Conservation (phyloP, 2,888 invertebrate species). For the Phlogophora meticulosa region DNA sequence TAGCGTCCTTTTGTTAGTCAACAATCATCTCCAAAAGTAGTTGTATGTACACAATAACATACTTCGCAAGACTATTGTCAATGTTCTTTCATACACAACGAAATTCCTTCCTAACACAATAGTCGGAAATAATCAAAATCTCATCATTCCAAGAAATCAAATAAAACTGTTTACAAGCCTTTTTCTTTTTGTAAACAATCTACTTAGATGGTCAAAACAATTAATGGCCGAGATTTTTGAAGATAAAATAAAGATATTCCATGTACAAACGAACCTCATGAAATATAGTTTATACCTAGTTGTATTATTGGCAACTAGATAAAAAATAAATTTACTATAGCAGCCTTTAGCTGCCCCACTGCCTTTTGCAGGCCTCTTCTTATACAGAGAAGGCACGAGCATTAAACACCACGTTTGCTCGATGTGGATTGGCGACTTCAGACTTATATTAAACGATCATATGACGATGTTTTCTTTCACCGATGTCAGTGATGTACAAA, state of each 20-base stretch:
- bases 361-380: too few relatives aligned
- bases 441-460: too few relatives aligned
- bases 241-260: slow-evolving; percentile 66
- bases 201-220: slow-evolving; percentile 26
- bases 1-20: slow-evolving; percentile 32
- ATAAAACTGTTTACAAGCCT: slow-evolving; percentile 57
- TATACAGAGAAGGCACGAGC: too few relatives aligned
- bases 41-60: slow-evolving; percentile 23
- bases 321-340: too few relatives aligned
- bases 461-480: too few relatives aligned
- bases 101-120: slow-evolving; percentile 59
- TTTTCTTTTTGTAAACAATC: slow-evolving; percentile 20
- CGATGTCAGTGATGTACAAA: too few relatives aligned
- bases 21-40: slow-evolving; percentile 21
- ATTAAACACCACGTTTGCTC: too few relatives aligned
- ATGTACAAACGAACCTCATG: slow-evolving; percentile 76
- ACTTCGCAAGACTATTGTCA: slow-evolving; percentile 47
- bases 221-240: slow-evolving; percentile 5
- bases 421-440: too few relatives aligned
- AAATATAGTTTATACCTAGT: too few relatives aligned
- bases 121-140: slow-evolving; percentile 61
- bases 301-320: too few relatives aligned
- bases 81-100: slow-evolving; percentile 48
- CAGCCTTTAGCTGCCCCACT: too few relatives aligned
- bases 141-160: slow-evolving; percentile 63